Evolutionary conservation across 2,888 invertebrate species (phyloP), one percentile per base, ranked within the genome.

Genomic region (Schizaphis graminum): DNA sequence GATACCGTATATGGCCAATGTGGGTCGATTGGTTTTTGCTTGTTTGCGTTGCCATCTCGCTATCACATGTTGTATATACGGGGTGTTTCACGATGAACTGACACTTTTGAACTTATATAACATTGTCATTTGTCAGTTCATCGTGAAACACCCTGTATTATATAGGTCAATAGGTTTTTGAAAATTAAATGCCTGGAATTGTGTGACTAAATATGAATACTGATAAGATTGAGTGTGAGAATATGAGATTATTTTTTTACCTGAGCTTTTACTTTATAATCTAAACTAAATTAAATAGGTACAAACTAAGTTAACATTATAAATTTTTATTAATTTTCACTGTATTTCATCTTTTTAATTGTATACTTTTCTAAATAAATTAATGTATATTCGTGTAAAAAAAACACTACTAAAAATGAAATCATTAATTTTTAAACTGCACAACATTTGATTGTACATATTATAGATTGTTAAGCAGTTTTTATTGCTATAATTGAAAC

Each of bases 1-100:
- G 67, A 61, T 44, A 91, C 94, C 94, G 94, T 94, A 94, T 94
- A 94, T 61, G 91, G 94, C 85, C 53, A 67, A 94, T 94, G 94
- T 94, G 94, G 94, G 94, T 94, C 94, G 67, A 94, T 91, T 87
- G 24, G 67, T 61, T 91, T 67, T 93, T 67, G 56, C 28, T 41
- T 86, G 85, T 89, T 61, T 90, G 90, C 28, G 28, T 61, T 49
- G 5, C 41, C 49, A 94, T 91, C 61, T 93, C 56, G 49, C 41
- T 86, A 49, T 85, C 67, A 44, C n/a, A 24, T 57, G 35, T 35
- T 57, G 57, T 90, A 8, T 49, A 11, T 89, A n/a, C n/a, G n/a
- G n/a, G n/a, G n/a, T n/a, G n/a, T n/a, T n/a, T n/a, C n/a, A n/a
- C n/a, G n/a, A n/a, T n/a, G n/a, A n/a, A n/a, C n/a, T n/a, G n/a